Conservation (phyloP, 2,113 vertebrate species). For the Rhinogobius similis region DNA sequence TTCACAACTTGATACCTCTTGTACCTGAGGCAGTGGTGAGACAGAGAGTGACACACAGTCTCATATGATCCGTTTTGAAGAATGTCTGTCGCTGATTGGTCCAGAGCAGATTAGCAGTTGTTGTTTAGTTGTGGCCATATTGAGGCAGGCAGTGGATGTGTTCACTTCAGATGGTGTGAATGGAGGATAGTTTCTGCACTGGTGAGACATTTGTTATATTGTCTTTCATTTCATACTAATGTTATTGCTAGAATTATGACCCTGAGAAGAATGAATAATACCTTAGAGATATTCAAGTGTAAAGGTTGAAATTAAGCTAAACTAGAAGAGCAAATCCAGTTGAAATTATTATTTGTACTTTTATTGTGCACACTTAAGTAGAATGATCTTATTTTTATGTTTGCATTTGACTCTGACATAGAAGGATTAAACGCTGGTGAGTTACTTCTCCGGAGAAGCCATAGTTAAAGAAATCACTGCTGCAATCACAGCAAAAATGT, state of each 20-base stretch:
- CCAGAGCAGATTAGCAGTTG: slow-evolving; percentile 53
- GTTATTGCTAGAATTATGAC: not conserved
- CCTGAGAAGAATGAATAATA: not conserved
- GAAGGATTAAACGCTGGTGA: no score
- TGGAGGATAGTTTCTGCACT: slow-evolving; percentile 27
- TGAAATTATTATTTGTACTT: no score
- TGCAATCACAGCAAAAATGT: no score
- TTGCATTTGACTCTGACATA: no score
- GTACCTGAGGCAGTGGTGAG: slow-evolving; percentile 36
- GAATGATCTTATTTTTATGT: no score
- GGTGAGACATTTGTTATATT: slow-evolving; percentile 48
- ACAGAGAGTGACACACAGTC: slow-evolving; percentile 30
- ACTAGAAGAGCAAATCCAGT: not conserved
- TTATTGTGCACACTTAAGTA: no score
- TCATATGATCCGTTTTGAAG: slow-evolving; percentile 24
- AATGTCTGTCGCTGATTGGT: slow-evolving; percentile 55
- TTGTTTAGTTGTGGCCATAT: slow-evolving; percentile 41
- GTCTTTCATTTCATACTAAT: not conserved
- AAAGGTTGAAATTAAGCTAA: not conserved
- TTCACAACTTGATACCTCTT: slow-evolving; percentile 41
- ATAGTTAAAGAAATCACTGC: no score
- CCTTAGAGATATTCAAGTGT: not conserved
- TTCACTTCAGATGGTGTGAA: slow-evolving; percentile 51
- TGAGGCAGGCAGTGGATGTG: slow-evolving; percentile 34
- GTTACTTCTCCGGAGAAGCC: no score